These are phyloP conservation scores for Ostrea edulis DNA, from an alignment of 1,140 invertebrate species.

Conservation along the genomic window DNA sequence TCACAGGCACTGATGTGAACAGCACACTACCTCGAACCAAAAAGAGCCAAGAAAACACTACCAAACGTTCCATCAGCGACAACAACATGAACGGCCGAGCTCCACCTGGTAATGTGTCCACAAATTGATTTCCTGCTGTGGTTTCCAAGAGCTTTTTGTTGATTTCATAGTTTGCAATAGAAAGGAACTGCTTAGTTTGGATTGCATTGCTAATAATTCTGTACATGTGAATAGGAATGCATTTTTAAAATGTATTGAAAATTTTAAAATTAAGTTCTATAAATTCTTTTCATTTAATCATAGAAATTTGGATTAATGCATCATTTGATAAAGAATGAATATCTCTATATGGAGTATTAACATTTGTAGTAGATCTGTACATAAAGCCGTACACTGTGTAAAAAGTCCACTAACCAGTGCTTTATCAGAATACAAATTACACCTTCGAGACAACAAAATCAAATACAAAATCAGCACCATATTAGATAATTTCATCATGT, in stretches of 20 bases:
- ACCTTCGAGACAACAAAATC: background rate
- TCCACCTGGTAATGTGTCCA: slow-evolving; percentile 60
- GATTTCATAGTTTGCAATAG: background rate
- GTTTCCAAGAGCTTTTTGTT: slow-evolving; percentile 13
- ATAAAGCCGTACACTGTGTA: too few relatives aligned
- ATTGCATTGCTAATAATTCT: background rate
- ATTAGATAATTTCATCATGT: background rate
- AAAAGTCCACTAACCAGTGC: background rate
- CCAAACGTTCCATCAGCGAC: slow-evolving; percentile 72
- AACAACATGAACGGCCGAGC: slow-evolving; percentile 71
- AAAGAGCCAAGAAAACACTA: slow-evolving; percentile 66
- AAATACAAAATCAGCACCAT: background rate
- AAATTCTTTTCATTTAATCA: background rate
- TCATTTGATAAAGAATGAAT: background rate
- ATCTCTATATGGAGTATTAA: background rate
- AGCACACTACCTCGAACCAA: slow-evolving; percentile 67
- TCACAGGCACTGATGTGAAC: slow-evolving; percentile 53
- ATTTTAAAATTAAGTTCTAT: too few relatives aligned
- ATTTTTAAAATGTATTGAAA: background rate
- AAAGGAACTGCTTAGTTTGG: background rate
- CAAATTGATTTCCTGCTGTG: background rate
- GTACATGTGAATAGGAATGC: background rate
- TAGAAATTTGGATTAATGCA: background rate
- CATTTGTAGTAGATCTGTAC: too few relatives aligned
- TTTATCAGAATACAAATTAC: background rate